phyloP scores from a whole-genome alignment of 1,140 invertebrate species.

The Charaxes varanes region DNA sequence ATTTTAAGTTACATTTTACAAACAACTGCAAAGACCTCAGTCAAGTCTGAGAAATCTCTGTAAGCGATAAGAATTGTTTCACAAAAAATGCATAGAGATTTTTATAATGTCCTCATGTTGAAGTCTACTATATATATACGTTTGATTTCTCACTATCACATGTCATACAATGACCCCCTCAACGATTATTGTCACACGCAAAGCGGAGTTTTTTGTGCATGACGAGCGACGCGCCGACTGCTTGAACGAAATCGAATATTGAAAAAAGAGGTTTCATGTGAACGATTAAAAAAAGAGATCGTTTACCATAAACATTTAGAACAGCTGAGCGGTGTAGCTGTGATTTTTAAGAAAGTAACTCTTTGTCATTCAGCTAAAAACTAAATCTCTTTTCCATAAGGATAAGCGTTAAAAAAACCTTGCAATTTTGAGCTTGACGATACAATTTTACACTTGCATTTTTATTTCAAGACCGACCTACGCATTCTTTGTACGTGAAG shows the following conservation, averaged over 20 bases:
- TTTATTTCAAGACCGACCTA: too few relatives aligned
- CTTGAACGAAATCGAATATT: conserved; percentile 13
- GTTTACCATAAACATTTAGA: conserved; percentile 14
- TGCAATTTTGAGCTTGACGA: not conserved
- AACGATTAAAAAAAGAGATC: conserved; percentile 14
- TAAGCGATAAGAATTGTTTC: not conserved
- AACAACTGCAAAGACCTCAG: too few relatives aligned
- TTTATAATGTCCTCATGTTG: not conserved
- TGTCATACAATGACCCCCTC: conserved; percentile 22
- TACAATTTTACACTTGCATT: not conserved
- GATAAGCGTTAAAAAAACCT: not conserved
- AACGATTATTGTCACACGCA: conserved; percentile 25
- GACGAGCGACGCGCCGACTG: conserved; percentile 7
- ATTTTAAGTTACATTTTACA: conserved; percentile 1
- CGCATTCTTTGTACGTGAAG: too few relatives aligned
- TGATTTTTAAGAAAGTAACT: conserved; percentile 8
- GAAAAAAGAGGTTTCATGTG: conserved; percentile 24
- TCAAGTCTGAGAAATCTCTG: too few relatives aligned
- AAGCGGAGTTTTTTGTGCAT: conserved; percentile 23
- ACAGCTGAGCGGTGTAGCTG: conserved; percentile 18
- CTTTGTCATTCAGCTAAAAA: too few relatives aligned
- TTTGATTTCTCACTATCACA: conserved; percentile 9
- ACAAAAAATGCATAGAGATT: not conserved
- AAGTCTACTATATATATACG: conserved; percentile 6
- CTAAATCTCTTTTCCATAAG: too few relatives aligned